These are phyloP conservation scores for Disparrhopalites patrizii DNA, from an alignment of 2,888 invertebrate genomes.

Conservation along the genomic window DNA sequence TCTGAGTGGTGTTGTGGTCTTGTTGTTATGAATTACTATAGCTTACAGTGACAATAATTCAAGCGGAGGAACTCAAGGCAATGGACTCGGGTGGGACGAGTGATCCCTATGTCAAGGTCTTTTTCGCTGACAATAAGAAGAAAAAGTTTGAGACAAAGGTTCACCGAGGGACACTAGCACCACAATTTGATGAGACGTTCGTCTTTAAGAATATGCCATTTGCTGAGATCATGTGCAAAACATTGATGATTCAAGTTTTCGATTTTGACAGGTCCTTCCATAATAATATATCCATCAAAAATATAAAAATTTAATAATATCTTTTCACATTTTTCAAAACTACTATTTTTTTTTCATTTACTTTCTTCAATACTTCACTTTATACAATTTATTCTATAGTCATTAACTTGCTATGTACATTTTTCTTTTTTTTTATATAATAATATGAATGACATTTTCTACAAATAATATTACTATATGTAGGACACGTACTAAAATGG, in stretches of 20 bases:
- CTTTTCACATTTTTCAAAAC: background rate
- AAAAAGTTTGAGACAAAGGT: slow-evolving; percentile 48
- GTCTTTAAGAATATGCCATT: slow-evolving; percentile 47
- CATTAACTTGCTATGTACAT: background rate
- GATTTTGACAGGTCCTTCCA: slow-evolving; percentile 45
- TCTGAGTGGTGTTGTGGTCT: slow-evolving; percentile 9
- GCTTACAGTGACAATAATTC: slow-evolving; percentile 46
- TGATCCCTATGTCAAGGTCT: slow-evolving; percentile 47
- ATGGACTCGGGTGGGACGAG: slow-evolving; percentile 47
- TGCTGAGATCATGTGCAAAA: slow-evolving; percentile 48
- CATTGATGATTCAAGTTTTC: slow-evolving; percentile 42
- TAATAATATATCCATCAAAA: slow-evolving; percentile 3
- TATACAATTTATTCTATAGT: background rate
- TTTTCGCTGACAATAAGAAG: slow-evolving; percentile 46
- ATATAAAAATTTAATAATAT: background rate
- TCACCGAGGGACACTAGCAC: slow-evolving; percentile 45
- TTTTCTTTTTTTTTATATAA: background rate
- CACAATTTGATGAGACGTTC: slow-evolving; percentile 44
- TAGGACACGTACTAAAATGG: slow-evolving; percentile 30
- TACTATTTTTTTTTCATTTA: too few species aligned
- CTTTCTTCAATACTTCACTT: background rate
- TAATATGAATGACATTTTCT: background rate
- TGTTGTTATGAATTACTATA: slow-evolving; percentile 4
- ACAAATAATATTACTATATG: background rate
- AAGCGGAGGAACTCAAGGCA: slow-evolving; percentile 44